phyloP scores from a whole-genome alignment of 2,113 vertebrate species.

The Microtus pennsylvanicus region DNA sequence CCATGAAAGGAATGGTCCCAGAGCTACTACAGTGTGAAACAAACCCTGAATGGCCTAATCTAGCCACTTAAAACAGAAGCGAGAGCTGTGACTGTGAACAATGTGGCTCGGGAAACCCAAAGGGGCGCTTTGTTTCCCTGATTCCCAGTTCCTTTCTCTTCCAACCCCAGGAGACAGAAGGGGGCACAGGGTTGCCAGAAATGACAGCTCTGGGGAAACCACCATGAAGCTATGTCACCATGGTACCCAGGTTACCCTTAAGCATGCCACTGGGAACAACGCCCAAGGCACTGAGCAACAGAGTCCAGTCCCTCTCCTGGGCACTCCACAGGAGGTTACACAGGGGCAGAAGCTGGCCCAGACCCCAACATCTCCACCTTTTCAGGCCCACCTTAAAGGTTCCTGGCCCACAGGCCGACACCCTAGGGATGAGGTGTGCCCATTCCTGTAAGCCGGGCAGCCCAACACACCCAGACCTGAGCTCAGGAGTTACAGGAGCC shows the following conservation, averaged over 20 bases:
- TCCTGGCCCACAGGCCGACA: no score
- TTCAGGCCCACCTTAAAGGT: background rate
- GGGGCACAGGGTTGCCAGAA: background rate
- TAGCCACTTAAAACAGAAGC: background rate
- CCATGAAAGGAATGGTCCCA: conserved; percentile 24
- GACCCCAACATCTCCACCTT: background rate
- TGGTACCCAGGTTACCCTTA: background rate
- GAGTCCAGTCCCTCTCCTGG: no score
- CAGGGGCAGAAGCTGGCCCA: fast-evolving
- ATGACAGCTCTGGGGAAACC: background rate
- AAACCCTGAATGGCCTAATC: conserved; percentile 26
- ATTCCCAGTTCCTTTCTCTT: background rate
- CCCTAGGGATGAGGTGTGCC: background rate
- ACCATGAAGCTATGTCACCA: background rate
- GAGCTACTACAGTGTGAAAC: background rate
- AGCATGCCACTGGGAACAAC: no score
- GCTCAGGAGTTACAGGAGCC: background rate
- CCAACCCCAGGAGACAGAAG: background rate
- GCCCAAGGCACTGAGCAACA: background rate
- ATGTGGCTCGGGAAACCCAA: background rate
- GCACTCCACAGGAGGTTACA: background rate
- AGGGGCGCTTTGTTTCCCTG: background rate
- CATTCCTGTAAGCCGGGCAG: background rate
- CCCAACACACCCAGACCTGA: background rate
- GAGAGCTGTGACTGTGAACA: background rate